Evolutionary conservation across 2,113 vertebrate species (phyloP), one percentile per base, ranked within the genome.

Genomic region (Cygnus atratus): DNA sequence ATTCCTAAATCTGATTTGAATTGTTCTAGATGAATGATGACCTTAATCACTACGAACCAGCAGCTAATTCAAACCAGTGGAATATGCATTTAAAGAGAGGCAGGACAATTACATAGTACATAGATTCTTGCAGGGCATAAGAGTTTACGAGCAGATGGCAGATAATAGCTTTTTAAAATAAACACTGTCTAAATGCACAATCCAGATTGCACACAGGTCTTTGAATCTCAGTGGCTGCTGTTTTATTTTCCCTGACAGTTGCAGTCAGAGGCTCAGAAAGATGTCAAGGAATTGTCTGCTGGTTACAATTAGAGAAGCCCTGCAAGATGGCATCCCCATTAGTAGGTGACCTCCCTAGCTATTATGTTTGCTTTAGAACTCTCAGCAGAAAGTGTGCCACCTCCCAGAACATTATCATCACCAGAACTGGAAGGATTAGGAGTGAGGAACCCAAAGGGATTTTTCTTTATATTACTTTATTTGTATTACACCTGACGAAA

Each of bases 111-210:
- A 91, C 59, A 55, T 16, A 92, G 76, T 44, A 92, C 67, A 94
- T 95, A 93, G 73, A 94, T 70, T 54, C 84, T 94, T 89, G 73
- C 79, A 94, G 91, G 87, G 87, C 75, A 84, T 75, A 95, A 79
- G 62, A 83, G 74, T 96, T 96, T 93, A 94, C 50, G 74, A 96
- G 84, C 93, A 95, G 88, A 85, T 96, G 89, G 92, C 85, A 96
- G 95, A 94, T 96, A 96, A 97, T 84, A 92, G 84, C 71, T 94
- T 92, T 96, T 96, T 93, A 13, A 97, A 96, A 96, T 92, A 96
- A 96, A 97, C 89, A 91, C 62, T 90, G 52, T 65, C 87, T 93
- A 95, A 97, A 95, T 78, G 88, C 43, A 84, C 62, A 87, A 62
- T 85, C 84, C 95, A 94, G 82, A 96, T 70, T 80, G 62, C 52